Percentiles rank a stretch among this genome's conserved stretches.
Evolutionary conservation across 2,113 vertebrate genomes (phyloP).

Genomic region (Osmerus eperlanus): DNA sequence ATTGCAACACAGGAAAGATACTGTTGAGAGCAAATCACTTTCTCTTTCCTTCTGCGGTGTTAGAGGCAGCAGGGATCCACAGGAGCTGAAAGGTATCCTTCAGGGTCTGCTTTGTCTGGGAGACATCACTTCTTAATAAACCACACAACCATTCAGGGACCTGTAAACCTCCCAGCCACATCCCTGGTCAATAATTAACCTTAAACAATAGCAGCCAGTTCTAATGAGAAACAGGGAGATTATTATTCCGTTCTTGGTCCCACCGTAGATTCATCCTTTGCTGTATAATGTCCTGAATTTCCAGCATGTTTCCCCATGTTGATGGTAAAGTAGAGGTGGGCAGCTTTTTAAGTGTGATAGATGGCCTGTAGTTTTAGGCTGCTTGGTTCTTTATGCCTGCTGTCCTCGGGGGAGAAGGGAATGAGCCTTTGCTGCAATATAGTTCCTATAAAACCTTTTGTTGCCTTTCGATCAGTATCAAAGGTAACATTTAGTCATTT

Average conservation of each 20-base stretch:
- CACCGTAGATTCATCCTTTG: constrained; percentile 35
- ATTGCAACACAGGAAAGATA: too few relatives aligned
- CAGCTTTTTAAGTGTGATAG: constrained; percentile 72
- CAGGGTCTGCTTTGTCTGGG: constrained; percentile 25
- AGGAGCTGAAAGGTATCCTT: constrained; percentile 17
- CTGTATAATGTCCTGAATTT: constrained; percentile 14
- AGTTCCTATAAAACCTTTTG: constrained; percentile 56
- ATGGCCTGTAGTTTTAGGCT: constrained; percentile 65
- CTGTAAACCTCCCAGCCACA: constrained; percentile 23
- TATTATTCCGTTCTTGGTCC: constrained; percentile 45
- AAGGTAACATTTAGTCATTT: too few relatives aligned
- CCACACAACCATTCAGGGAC: constrained; percentile 28
- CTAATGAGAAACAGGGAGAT: constrained; percentile 45
- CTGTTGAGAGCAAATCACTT: background rate
- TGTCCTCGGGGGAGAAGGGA: constrained; percentile 45
- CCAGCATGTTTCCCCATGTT: constrained; percentile 42
- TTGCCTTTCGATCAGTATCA: constrained; percentile 51
- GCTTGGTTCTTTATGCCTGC: constrained; percentile 47
- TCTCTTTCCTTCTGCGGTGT: background rate
- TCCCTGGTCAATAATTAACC: constrained; percentile 59
- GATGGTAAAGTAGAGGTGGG: constrained; percentile 54
- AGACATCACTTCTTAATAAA: constrained; percentile 56
- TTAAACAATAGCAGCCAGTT: constrained; percentile 45
- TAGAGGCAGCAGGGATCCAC: background rate
- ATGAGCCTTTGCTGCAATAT: constrained; percentile 49